Evolutionary conservation across 2,113 vertebrate species (phyloP), one percentile per base, ranked within the genome.

Genomic region (Lethenteron reissneri): DNA sequence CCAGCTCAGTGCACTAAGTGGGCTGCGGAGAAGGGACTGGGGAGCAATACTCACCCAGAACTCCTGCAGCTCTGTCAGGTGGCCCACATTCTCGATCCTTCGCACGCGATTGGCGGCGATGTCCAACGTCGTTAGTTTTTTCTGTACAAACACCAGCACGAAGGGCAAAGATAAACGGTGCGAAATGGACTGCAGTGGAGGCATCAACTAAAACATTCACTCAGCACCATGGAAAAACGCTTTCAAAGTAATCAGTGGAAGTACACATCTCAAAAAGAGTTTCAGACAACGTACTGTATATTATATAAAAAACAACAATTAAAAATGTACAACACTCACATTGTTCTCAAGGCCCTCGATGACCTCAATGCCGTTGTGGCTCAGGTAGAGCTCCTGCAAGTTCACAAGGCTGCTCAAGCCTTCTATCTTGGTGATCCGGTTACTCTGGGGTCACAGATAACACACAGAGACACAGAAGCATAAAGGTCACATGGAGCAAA

Each of bases 311-410:
- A 41, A 25, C 25, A 25, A 25, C 25, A 25, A 25, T 25, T 25
- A 25, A 41, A 41, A 41, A 41, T 41, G 41, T 17, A 17, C 11
- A 68, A n/a, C 64, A 11, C 25, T 68, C 79, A 99, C 94, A 4
- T 97, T 99, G 81, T 85, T 96, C 76, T 99, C 92, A 79, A 99
- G 83, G 72, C 92, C 94, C 75, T 99, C 94, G 25, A 99, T 89
- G 80, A 88, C 85, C 80, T 97, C 90, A 1, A 99, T 89, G 78
- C 94, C 94, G 0, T 97, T 99, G 81, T 97, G 90, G 81, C 94
- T 99, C 76, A 99, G 80, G 78, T 99, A 99, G 68, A 99, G 77
- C 80, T 99, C 94, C 2, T 81, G 85, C 74, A 99, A 74, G 73
- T 85, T 97, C 78, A 85, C 81, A 74, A 99, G 75, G 77, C 80